A percentile compares a stretch with the other conserved stretches of the same genome.
Conservation (phyloP, 2,888 invertebrate species). For the Dynastes tityus region DNA sequence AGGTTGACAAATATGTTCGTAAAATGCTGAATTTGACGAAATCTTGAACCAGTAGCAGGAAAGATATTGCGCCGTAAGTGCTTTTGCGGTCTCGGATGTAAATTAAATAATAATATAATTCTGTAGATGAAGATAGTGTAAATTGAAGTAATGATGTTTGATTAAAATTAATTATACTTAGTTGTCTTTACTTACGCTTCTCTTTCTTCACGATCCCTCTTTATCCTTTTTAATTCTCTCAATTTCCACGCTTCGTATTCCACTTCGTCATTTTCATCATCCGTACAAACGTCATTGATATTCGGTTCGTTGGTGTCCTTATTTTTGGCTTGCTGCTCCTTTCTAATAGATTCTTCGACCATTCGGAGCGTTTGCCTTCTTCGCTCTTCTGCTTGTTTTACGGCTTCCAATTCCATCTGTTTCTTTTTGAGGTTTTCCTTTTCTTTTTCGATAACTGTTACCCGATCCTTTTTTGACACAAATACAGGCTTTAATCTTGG, state of each 20-base stretch:
- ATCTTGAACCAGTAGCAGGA: too few species aligned
- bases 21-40: too few species aligned
- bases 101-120: too few species aligned
- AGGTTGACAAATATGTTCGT: too few species aligned
- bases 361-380: conserved; percentile 90
- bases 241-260: conserved; percentile 99
- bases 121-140: too few species aligned
- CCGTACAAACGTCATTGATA: conserved; percentile 90
- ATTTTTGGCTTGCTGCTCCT: conserved; percentile 80
- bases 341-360: conserved; percentile 91
- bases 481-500: conserved; percentile 96
- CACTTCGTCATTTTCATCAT: conserved; percentile 96
- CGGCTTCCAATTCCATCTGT: conserved; percentile 87
- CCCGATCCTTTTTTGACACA: conserved; percentile 92
- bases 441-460: conserved; percentile 96
- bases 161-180: background rate
- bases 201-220: conserved; percentile 95
- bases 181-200: conserved; percentile 81
- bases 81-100: too few species aligned
- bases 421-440: conserved; percentile 89
- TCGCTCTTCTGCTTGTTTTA: conserved; percentile 90
- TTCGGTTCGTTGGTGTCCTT: conserved; percentile 83
- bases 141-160: too few species aligned
- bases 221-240: conserved; percentile 95
- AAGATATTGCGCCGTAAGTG: too few species aligned